A percentile compares a stretch with the other conserved stretches of the same genome.
These are phyloP conservation scores for Orthonychiurus folsomi DNA, from an alignment of 2,888 invertebrate genomes.

Conservation along the genomic window DNA sequence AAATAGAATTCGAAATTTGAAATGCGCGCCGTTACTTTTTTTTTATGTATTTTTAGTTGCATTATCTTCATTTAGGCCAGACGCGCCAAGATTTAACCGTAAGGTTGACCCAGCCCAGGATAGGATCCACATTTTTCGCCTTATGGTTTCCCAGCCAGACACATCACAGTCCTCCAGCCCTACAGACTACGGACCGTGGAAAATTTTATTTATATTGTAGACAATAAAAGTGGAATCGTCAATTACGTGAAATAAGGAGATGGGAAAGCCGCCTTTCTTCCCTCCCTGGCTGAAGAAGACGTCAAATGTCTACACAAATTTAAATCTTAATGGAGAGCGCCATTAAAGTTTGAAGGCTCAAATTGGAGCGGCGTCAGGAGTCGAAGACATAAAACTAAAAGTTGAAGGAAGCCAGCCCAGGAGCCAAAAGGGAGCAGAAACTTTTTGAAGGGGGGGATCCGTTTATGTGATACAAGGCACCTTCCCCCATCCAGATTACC, in stretches of 20 bases:
- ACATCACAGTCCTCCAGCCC: no score
- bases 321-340: background rate
- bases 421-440: background rate
- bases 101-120: no score
- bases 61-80: no score
- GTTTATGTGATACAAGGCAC: background rate
- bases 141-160: no score
- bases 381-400: background rate
- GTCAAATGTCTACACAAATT: background rate
- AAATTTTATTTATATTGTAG: background rate
- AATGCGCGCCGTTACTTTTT: no score
- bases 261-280: background rate
- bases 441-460: background rate
- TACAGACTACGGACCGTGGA: no score
- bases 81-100: no score
- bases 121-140: no score
- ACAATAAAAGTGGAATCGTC: background rate
- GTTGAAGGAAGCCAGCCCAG: background rate
- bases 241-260: conserved; percentile 1
- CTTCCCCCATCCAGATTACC: no score
- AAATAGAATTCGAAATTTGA: no score
- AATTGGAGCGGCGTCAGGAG: conserved; percentile 1
- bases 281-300: background rate
- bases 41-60: no score
- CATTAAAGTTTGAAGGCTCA: conserved; percentile 1